Percentiles rank a stretch among this genome's conserved stretches.
These are phyloP conservation scores for Heliconius eleuchia DNA, from an alignment of 1,140 invertebrate genomes.

Conservation along the genomic window DNA sequence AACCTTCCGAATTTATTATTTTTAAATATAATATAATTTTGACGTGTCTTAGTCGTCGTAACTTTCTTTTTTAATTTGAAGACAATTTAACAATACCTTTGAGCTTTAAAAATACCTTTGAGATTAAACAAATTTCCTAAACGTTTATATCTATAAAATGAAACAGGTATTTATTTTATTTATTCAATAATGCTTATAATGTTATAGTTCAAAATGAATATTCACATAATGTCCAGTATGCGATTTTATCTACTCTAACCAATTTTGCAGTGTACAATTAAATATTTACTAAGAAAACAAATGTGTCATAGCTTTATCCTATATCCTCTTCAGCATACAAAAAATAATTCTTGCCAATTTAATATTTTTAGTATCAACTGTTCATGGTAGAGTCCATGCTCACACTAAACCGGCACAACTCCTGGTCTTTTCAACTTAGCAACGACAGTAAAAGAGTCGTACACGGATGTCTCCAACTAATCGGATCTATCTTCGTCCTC, in stretches of 20 bases:
- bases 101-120: no score
- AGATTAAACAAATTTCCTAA: no score
- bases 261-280: not conserved
- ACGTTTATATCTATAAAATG: no score
- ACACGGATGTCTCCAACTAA: slow-evolving; percentile 70
- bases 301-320: no score
- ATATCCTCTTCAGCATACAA: not conserved
- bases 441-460: slow-evolving; percentile 67
- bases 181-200: no score
- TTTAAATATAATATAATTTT: no score
- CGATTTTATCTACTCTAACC: not conserved
- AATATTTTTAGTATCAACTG: slow-evolving; percentile 67
- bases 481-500: slow-evolving; percentile 68
- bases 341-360: not conserved
- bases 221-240: no score
- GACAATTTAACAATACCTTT: no score
- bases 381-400: slow-evolving; percentile 72
- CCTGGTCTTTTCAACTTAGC: slow-evolving; percentile 71
- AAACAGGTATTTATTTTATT: no score
- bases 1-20: slow-evolving; percentile 35
- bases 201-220: no score
- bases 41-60: no score
- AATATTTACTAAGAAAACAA: not conserved
- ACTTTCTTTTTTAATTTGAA: no score
- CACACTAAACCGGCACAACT: slow-evolving; percentile 70